A percentile compares a stretch with the other conserved stretches of the same genome.
Conservation (phyloP, 1,140 invertebrate species). For the Babylonia areolata region DNA sequence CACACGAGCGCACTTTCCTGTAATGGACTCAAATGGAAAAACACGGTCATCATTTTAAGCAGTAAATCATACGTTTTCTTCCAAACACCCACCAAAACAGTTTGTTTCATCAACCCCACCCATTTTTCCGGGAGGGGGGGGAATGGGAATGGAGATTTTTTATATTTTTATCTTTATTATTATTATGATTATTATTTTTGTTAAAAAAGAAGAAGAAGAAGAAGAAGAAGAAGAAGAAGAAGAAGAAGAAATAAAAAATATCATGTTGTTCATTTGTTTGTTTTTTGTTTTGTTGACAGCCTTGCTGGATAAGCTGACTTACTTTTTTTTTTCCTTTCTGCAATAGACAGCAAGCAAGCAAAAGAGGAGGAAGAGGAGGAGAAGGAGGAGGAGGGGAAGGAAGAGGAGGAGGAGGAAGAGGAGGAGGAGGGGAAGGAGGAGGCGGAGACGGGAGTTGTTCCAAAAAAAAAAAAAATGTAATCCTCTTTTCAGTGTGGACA, state of each 20-base stretch:
- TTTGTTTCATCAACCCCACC: conserved; percentile 15
- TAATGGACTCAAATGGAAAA: background rate
- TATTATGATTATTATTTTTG: too few relatives aligned
- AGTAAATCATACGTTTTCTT: conserved; percentile 21
- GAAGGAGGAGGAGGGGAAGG: background rate
- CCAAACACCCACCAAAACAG: background rate
- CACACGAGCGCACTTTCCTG: background rate
- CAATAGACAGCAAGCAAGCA: background rate
- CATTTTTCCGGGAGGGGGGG: background rate
- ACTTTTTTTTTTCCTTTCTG: too few relatives aligned
- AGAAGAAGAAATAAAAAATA: background rate
- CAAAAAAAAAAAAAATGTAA: background rate
- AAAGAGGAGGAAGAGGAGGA: background rate
- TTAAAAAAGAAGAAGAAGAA: too few relatives aligned
- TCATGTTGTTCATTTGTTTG: background rate
- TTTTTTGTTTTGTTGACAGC: conserved; percentile 21
- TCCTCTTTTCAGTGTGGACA: background rate
- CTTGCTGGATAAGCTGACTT: conserved; percentile 1
- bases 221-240: background rate
- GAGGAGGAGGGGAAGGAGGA: background rate
- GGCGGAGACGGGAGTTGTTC: too few relatives aligned
- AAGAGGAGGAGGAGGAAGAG: background rate
- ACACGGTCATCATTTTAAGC: background rate
- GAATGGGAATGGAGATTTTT: background rate
- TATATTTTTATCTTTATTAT: too few relatives aligned